A percentile compares a stretch with the other conserved stretches of the same genome.
Evolutionary conservation across 2,888 invertebrate genomes (phyloP).

Genomic region (Caenorhabditis sp.): DNA sequence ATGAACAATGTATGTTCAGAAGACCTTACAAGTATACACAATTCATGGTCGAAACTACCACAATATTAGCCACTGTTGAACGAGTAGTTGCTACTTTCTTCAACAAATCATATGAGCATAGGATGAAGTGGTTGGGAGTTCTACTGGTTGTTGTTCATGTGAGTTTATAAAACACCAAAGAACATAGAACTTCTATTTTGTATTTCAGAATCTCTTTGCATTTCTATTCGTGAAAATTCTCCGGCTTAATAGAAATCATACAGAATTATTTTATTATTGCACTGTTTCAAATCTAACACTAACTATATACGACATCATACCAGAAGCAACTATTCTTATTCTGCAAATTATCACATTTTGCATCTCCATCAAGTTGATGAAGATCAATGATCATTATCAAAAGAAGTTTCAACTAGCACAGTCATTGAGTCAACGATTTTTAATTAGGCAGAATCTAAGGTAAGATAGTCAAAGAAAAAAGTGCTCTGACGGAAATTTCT

Average conservation of each 20-base stretch:
- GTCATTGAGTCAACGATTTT: slow-evolving; percentile 17
- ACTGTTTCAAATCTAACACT: background rate
- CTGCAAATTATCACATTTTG: slow-evolving; percentile 5
- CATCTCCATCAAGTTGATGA: background rate
- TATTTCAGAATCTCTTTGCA: background rate
- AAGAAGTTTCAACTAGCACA: slow-evolving; percentile 1
- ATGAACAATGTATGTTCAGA: slow-evolving; percentile 10
- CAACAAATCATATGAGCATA: slow-evolving; percentile 16
- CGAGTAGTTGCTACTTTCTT: slow-evolving; percentile 23
- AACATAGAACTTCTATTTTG: no score
- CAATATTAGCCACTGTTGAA: slow-evolving; percentile 19
- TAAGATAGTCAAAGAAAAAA: no score
- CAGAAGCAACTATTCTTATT: slow-evolving; percentile 7
- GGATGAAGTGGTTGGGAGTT: slow-evolving; percentile 11
- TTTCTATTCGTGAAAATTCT: background rate
- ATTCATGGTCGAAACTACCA: slow-evolving; percentile 16
- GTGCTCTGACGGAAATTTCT: no score
- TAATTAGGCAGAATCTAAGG: slow-evolving; percentile 22
- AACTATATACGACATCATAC: slow-evolving; percentile 6
- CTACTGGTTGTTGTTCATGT: slow-evolving; percentile 6
- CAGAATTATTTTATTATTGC: background rate
- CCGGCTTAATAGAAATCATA: background rate
- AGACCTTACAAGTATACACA: slow-evolving; percentile 10
- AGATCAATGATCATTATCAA: no score
- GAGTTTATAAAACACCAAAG: background rate